A percentile compares a stretch with the other conserved stretches of the same genome.
phyloP scores from a whole-genome alignment of 2,888 invertebrate species.

The Periphyllus acericola region DNA sequence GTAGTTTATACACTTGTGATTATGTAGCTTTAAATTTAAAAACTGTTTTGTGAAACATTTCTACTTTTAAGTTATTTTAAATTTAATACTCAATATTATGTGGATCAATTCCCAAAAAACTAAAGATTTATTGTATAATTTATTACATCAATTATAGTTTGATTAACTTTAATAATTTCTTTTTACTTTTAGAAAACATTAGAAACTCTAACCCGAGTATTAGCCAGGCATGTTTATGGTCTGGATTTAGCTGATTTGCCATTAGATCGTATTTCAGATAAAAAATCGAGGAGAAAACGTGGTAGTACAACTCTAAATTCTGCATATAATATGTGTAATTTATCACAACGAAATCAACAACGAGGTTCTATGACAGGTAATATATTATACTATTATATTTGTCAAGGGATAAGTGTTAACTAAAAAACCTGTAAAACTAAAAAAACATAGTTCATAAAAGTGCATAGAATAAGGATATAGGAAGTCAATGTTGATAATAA shows the following conservation, averaged over 20 bases:
- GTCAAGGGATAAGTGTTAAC: too few relatives aligned
- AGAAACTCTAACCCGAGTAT: constrained; percentile 93
- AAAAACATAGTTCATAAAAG: too few relatives aligned
- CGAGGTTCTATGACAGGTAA: constrained; percentile 42
- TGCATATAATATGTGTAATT: constrained; percentile 44
- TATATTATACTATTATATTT: background rate
- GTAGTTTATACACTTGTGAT: too few relatives aligned
- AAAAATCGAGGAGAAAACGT: constrained; percentile 76
- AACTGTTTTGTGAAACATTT: too few relatives aligned
- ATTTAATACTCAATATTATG: too few relatives aligned
- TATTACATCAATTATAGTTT: background rate
- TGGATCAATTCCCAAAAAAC: too few relatives aligned
- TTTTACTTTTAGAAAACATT: constrained; percentile 81
- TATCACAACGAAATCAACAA: constrained; percentile 39
- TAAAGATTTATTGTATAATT: background rate
- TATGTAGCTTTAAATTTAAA: too few relatives aligned
- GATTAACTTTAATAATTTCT: background rate
- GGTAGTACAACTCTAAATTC: constrained; percentile 52
- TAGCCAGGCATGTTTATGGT: constrained; percentile 94
- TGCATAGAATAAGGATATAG: too few relatives aligned
- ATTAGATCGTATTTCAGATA: constrained; percentile 80
- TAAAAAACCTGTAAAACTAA: too few relatives aligned
- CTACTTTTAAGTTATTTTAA: too few relatives aligned
- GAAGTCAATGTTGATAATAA: too few relatives aligned
- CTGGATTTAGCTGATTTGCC: constrained; percentile 90